These are phyloP conservation scores for Python bivittatus DNA, from an alignment of 2,113 vertebrate species.

Conservation along the genomic window DNA sequence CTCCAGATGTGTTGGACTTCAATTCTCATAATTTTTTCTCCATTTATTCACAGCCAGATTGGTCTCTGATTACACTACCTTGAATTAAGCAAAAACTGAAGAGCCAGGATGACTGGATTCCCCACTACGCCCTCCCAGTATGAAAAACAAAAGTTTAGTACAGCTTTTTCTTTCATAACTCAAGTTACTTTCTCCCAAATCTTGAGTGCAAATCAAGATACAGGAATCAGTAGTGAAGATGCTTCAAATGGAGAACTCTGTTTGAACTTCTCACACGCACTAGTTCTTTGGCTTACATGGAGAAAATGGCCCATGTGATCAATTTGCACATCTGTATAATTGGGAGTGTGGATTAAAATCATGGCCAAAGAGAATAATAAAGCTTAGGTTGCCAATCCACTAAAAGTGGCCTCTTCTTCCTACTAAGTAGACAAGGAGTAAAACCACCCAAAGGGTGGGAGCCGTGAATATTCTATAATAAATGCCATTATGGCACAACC, in stretches of 20 bases:
- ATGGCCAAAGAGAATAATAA: background rate
- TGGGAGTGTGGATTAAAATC: background rate
- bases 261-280: background rate
- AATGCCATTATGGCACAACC: background rate
- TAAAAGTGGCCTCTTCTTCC: background rate
- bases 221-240: background rate
- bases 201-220: background rate
- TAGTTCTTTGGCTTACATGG: background rate
- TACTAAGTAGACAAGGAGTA: background rate
- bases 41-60: background rate
- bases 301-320: background rate
- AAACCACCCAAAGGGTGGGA: background rate
- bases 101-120: background rate
- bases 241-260: too few species aligned
- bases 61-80: background rate
- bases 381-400: background rate
- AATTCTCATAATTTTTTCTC: background rate
- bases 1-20: background rate
- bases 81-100: background rate
- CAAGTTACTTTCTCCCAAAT: background rate
- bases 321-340: background rate
- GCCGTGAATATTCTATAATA: background rate
- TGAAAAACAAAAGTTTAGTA: background rate
- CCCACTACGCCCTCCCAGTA: too few species aligned
- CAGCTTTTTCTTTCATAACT: background rate